A percentile compares a stretch with the other conserved stretches of the same genome.
These are phyloP conservation scores for Apis mellifera DNA, from an alignment of 1,140 invertebrate species.

Conservation along the genomic window DNA sequence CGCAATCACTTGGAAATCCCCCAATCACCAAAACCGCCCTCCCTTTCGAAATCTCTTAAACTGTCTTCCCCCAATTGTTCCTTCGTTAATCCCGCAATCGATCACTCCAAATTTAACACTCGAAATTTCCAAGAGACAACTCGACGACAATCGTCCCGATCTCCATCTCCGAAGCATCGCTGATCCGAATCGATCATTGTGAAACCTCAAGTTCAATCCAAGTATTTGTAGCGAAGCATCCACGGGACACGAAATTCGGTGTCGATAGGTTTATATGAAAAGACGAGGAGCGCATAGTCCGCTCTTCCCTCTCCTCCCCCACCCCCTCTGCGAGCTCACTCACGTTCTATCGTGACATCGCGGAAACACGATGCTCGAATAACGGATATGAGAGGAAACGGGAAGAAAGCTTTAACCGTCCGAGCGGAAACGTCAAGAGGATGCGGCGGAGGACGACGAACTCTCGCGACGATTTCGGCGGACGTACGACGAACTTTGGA, in stretches of 20 bases:
- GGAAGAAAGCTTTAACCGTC: constrained; percentile 68
- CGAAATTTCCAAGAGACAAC: too few species aligned
- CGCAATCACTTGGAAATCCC: too few species aligned
- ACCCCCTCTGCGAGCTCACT: background rate
- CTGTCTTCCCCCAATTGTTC: too few species aligned
- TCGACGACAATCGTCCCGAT: background rate
- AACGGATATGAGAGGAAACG: constrained; percentile 46
- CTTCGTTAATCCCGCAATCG: too few species aligned
- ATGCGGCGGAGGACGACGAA: constrained; percentile 32
- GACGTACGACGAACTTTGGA: constrained; percentile 64
- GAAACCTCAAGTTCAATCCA: background rate
- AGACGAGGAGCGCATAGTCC: background rate
- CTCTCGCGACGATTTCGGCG: constrained; percentile 46
- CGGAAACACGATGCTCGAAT: constrained; percentile 29
- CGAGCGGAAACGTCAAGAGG: constrained; percentile 42
- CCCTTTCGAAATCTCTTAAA: too few species aligned
- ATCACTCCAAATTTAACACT: too few species aligned
- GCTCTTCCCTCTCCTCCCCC: too few species aligned
- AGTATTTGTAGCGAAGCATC: too few species aligned
- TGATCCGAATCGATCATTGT: background rate
- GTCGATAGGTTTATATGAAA: background rate
- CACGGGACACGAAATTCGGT: background rate
- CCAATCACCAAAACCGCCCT: too few species aligned
- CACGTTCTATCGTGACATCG: background rate
- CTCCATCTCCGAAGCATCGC: background rate